A percentile compares a stretch with the other conserved stretches of the same genome.
phyloP scores from a whole-genome alignment of 2,113 vertebrate species.

The Heterocephalus glaber region DNA sequence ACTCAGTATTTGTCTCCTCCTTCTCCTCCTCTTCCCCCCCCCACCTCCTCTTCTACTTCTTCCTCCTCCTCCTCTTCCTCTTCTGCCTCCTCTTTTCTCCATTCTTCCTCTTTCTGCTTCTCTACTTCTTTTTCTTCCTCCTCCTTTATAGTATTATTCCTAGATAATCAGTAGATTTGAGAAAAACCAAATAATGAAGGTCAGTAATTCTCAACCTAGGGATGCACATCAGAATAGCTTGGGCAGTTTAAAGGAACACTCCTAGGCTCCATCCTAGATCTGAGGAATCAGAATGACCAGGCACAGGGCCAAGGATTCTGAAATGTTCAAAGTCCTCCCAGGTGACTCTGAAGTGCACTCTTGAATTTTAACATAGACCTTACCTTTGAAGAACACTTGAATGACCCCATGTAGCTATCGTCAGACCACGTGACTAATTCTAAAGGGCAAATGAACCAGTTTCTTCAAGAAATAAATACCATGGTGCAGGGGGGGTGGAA shows the following conservation, averaged over 20 bases:
- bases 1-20: not conserved
- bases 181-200: not conserved
- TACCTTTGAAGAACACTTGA: not conserved
- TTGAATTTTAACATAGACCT: not conserved
- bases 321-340: not conserved
- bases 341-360: not conserved
- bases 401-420: not conserved
- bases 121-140: not conserved
- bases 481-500: not conserved
- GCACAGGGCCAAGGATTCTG: not conserved
- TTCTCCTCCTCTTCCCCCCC: not conserved
- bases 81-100: not conserved
- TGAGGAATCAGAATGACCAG: not conserved
- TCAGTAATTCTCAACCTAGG: not conserved
- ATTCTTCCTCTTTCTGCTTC: not conserved
- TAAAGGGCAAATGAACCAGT: slow-evolving; percentile 44
- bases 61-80: not conserved
- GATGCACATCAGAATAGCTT: not conserved
- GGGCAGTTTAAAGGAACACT: not conserved
- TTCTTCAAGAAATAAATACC: slow-evolving; percentile 35
- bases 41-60: not conserved
- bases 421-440: slow-evolving; percentile 43
- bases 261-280: not conserved
- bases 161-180: not conserved
- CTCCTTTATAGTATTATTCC: not conserved